These are phyloP conservation scores for Hirtodrosophila confusa DNA, from an alignment of 2,888 invertebrate genomes.

Conservation along the genomic window DNA sequence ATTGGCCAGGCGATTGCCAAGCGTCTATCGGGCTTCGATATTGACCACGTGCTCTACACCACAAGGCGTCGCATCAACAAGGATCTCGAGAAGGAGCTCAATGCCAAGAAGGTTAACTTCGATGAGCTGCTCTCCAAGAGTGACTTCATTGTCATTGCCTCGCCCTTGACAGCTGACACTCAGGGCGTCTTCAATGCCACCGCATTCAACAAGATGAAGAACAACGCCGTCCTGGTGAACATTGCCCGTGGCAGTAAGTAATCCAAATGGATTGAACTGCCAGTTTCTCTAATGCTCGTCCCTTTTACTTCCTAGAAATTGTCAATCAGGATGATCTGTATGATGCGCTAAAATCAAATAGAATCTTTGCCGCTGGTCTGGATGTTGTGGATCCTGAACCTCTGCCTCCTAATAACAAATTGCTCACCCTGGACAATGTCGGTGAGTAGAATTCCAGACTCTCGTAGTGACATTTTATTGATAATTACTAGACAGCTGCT, in stretches of 20 bases:
- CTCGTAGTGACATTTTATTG: conserved; percentile 1
- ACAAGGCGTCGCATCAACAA: conserved; percentile 88
- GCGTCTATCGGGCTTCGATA: conserved; percentile 90
- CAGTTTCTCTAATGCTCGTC: neutral
- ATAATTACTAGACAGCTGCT: conserved; percentile 1
- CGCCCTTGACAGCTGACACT: conserved; percentile 88
- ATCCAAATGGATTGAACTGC: too few relatives aligned
- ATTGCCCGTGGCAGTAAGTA: conserved; percentile 87
- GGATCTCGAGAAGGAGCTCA: conserved; percentile 81
- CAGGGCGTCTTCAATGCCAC: conserved; percentile 88
- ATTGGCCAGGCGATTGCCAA: conserved; percentile 91
- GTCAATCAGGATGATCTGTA: conserved; percentile 93
- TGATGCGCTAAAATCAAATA: conserved; percentile 89
- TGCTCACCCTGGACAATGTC: conserved; percentile 92
- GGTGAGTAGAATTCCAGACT: conserved; percentile 85
- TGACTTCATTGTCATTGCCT: conserved; percentile 89
- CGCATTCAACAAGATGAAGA: conserved; percentile 90
- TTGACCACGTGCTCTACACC: conserved; percentile 89
- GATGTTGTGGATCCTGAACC: conserved; percentile 97
- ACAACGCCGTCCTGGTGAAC: conserved; percentile 89
- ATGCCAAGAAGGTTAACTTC: conserved; percentile 87
- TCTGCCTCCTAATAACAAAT: conserved; percentile 90
- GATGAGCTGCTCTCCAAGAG: conserved; percentile 88
- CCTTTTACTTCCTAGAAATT: conserved; percentile 84
- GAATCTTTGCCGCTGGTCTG: conserved; percentile 94